Conservation (phyloP, 2,113 vertebrate genomes). For the Morone saxatilis region DNA sequence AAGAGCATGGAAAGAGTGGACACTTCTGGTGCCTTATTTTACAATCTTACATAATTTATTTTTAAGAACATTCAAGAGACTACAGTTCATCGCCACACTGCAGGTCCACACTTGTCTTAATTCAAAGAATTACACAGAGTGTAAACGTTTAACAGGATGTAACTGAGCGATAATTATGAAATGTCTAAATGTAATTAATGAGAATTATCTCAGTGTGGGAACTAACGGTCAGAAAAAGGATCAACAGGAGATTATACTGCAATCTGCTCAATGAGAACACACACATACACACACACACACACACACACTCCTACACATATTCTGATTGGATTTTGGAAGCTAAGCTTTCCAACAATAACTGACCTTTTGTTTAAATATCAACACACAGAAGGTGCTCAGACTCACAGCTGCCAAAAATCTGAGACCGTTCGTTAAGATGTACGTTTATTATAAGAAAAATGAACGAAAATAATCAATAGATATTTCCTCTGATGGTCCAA, state of each 20-base stretch:
- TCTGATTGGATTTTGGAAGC: constrained; percentile 62
- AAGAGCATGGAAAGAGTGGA: background rate
- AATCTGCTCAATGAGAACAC: constrained; percentile 65
- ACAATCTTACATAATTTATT: no score
- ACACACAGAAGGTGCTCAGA: constrained; percentile 71
- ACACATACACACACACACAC: background rate
- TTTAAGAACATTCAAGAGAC: background rate
- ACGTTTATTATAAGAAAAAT: constrained; percentile 31
- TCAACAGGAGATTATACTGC: constrained; percentile 69
- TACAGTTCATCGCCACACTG: background rate
- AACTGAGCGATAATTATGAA: constrained; percentile 16
- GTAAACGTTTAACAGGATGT: constrained; percentile 15
- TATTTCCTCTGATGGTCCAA: background rate
- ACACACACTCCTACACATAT: constrained; percentile 28
- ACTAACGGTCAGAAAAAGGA: constrained; percentile 52
- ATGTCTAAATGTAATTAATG: constrained; percentile 61
- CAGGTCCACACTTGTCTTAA: background rate
- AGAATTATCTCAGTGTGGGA: constrained; percentile 51
- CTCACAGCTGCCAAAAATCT: constrained; percentile 58
- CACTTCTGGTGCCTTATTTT: background rate
- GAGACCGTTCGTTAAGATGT: constrained; percentile 38
- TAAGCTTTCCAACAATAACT: constrained; percentile 68
- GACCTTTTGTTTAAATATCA: constrained; percentile 81
- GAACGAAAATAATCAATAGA: constrained; percentile 33
- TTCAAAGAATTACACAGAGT: background rate